Evolutionary conservation across 2,113 vertebrate genomes (phyloP), one percentile per base, ranked within the genome.

Genomic region (Marmota monax): DNA sequence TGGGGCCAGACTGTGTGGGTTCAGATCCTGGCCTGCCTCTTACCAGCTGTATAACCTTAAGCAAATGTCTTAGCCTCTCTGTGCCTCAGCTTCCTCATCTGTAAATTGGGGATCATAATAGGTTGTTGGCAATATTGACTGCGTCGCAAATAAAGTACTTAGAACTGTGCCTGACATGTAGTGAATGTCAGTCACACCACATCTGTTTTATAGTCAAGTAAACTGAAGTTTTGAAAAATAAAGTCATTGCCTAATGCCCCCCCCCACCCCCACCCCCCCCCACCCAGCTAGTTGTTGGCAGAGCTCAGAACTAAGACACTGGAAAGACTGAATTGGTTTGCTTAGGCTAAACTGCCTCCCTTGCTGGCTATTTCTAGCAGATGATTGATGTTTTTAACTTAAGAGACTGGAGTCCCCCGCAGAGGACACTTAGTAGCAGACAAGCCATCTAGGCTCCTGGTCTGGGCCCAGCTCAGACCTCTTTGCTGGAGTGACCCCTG

Each of bases 141-240:
- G 32, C 87, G n/a, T 56, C 34, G 3, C 13, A 63, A 37, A 9
- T 42, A 12, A 92, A 96, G 5, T 23, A 37, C 34, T 84, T 87
- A 87, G 65, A 85, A 82, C 9, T 56, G 5, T 23, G 11, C n/a
- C 87, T 37, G 53, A 4, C 25, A 37, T 6, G 2, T 45, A 29
- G 53, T 34, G 74, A 92, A 34, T 61, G 2, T 42, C 39, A 53
- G 63, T 53, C 25, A 34, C 67, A 39, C 51, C 17, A 0, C 23
- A 65, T 48, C 29, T 17, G 22, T 80, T 78, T 74, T 42, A 42
- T 23, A 80, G 45, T 56, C 51, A 51, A 82, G 34, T 23, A 95
- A 79, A 87, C 87, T 27, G 79, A 86, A 45, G 51, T 14, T 95
- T 92, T 51, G 69, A 86, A 73, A 82, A 53, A 58, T 48, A 34